phyloP scores from a whole-genome alignment of 64 coral and sea anemone genomes.

The Acropora tenuis region DNA sequence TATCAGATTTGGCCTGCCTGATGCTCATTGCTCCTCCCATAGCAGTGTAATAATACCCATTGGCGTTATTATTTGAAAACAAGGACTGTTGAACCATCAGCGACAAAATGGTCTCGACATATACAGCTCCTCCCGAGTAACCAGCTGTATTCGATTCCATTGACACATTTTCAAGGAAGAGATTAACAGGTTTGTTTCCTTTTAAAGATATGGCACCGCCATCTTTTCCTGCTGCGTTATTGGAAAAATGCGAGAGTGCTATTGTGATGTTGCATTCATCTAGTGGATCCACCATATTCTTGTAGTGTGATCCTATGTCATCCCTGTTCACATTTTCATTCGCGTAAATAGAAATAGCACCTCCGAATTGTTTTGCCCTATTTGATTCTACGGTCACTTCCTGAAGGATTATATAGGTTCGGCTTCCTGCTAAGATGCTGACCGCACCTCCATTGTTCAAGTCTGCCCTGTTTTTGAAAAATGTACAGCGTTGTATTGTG shows the following conservation, averaged over 20 bases:
- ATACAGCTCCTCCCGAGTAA: too few relatives aligned
- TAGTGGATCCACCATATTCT: fast-evolving
- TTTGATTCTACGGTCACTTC: not conserved
- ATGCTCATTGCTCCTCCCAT: not conserved
- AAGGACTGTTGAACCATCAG: not conserved
- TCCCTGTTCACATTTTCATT: not conserved
- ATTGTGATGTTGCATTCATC: too few relatives aligned
- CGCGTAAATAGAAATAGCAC: not conserved
- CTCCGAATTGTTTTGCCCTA: not conserved
- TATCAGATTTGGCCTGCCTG: not conserved
- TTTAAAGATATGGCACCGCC: too few relatives aligned
- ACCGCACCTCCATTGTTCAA: not conserved
- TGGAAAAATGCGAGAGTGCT: too few relatives aligned
- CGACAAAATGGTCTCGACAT: not conserved
- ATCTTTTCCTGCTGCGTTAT: too few relatives aligned
- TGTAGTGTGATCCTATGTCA: too few relatives aligned
- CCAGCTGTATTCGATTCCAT: not conserved
- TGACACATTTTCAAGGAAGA: not conserved
- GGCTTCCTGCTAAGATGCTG: not conserved
- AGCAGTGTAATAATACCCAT: not conserved
- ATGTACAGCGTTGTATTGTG: not conserved
- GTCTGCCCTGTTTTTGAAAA: not conserved
- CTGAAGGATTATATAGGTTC: not conserved
- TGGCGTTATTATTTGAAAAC: not conserved
- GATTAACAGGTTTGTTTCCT: too few relatives aligned